Evolutionary conservation across 1,140 invertebrate species (phyloP), one percentile per base, ranked within the genome.

Genomic region (Drosophila oshimai): DNA sequence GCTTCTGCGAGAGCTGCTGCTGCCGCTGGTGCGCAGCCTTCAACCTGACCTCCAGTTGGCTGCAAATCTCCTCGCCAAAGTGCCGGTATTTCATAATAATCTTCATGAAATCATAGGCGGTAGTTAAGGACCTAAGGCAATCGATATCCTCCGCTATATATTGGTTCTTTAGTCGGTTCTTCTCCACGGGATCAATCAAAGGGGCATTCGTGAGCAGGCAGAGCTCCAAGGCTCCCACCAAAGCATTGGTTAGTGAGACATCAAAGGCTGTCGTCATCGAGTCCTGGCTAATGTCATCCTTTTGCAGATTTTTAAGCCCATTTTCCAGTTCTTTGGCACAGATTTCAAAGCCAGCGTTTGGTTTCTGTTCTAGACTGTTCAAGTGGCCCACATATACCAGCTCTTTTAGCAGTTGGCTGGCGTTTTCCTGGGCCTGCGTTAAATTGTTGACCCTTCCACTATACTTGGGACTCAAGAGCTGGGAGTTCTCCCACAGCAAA

Each of bases 151-250:
- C 93, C 9, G 93, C 86, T 7, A 94, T 89, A 51, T 96, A 95
- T 37, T 93, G 84, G 4, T 94, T 91, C 89, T 95, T 95, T 0
- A 96, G 83, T 1, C 92, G 91, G 31, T 94, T 93, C 84, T 96
- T 96, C 39, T 95, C 93, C 0, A 96, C 93, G 1, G 95, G 95
- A 92, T 97, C 96, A 12, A 97, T 94, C 1, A 92, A 77, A 0
- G 93, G 90, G 0, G 93, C 71, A 72, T 92, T 91, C 0, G 91
- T 92, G n/a, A 92, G 64, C 15, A 93, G 55, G 12, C 90, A 91
- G 3, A 93, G 53, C 73, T 93, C 87, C 2, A 92, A 60, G 3
- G 89, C 90, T 24, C 89, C 90, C 42, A 89, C 61, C 0, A 91
- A 20, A 9, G 68, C 64, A 26, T 81, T 65, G 0, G 74, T 58